Base-by-base conservation (phyloP, 2,113 vertebrate species). In the Excalfactoria chinensis region DNA sequence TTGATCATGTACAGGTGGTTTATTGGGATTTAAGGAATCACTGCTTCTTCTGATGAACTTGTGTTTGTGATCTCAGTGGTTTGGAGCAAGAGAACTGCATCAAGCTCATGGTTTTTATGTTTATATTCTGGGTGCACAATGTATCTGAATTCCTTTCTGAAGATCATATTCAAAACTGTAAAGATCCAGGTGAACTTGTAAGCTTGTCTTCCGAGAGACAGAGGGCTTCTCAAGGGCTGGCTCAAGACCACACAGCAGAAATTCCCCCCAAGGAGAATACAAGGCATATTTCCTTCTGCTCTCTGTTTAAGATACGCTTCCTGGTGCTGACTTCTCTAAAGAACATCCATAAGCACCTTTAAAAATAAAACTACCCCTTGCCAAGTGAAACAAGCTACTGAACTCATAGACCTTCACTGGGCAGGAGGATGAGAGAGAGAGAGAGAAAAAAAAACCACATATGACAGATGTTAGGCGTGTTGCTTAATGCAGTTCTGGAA, bases 401-500 rank as follows among this genome's bases (percentile, higher is more conserved):
- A 79, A 82, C 53, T 75, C 40, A 43, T 22, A 66, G 71, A 72
- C 19, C 8, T 91, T 81, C 40, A 10, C 32, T 66, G 44, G 30
- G 63, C 59, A 69, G 48, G 49, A 69, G 49, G 44, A 76, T 62
- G 69, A 74, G 40, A 72, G 35, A 1, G 18, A 81, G 69, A 11
- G 26, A 53, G 28, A 56, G 7, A 88, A 23, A 88, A 23, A 19
- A 88, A 83, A 77, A 53, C 75, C 59, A 62, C 86, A 48, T 16
- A 16, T 85, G 71, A 20, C 64, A 86, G 74, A 67, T 53, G 53
- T 68, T 78, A 60, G 84, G 43, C 37, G 6, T 34, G 72, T 34
- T 86, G 55, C 64, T 90, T 70, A 80, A 73, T 53, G 72, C 76
- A 49, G 1, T 48, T 66, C 83, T 95, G 83, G 82, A 94, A 88